Percentiles rank a stretch among this genome's conserved stretches.
Evolutionary conservation across 2,797 vertebrate species (phyloP).

Genomic region (Onychomys leucogaster): DNA sequence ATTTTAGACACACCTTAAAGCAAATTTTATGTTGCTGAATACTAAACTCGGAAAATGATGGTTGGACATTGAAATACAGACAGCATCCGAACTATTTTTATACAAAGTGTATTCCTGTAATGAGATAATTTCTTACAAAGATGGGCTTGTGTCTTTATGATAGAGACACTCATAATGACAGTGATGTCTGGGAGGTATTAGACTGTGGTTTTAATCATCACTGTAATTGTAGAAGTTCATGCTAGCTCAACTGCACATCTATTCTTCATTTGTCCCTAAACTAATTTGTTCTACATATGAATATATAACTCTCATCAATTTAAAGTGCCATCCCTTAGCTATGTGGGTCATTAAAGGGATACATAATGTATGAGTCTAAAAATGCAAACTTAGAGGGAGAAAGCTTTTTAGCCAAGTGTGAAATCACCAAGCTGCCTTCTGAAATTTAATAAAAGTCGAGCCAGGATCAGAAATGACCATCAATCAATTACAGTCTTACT

Average conservation of each 20-base stretch:
- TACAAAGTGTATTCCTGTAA: conserved; percentile 69
- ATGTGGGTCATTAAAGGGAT: conserved; percentile 86
- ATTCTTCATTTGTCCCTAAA: conserved; percentile 89
- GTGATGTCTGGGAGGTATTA: conserved; percentile 84
- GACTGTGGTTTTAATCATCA: conserved; percentile 84
- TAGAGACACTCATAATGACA: conserved; percentile 79
- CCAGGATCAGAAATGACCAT: conserved; percentile 78
- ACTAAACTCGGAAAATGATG: conserved; percentile 73
- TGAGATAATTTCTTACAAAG: conserved; percentile 76
- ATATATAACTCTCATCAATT: conserved; percentile 89
- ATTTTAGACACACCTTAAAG: conserved; percentile 41
- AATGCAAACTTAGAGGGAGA: conserved; percentile 79
- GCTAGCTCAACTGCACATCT: conserved; percentile 85
- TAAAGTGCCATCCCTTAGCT: conserved; percentile 86
- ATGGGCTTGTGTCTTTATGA: conserved; percentile 72
- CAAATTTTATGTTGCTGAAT: conserved; percentile 60
- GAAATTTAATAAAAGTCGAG: conserved; percentile 81
- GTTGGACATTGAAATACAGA: conserved; percentile 65
- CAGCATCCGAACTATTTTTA: conserved; percentile 52
- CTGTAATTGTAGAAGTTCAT: conserved; percentile 87
- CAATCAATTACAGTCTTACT: conserved; percentile 76
- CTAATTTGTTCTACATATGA: conserved; percentile 87
- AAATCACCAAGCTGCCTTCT: conserved; percentile 73
- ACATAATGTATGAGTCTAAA: conserved; percentile 87
- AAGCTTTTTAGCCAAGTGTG: conserved; percentile 78